Percentiles rank a stretch among this genome's conserved stretches.
These are phyloP conservation scores for Orthonevra nobilis DNA, from an alignment of 2,888 invertebrate genomes.

Conservation along the genomic window DNA sequence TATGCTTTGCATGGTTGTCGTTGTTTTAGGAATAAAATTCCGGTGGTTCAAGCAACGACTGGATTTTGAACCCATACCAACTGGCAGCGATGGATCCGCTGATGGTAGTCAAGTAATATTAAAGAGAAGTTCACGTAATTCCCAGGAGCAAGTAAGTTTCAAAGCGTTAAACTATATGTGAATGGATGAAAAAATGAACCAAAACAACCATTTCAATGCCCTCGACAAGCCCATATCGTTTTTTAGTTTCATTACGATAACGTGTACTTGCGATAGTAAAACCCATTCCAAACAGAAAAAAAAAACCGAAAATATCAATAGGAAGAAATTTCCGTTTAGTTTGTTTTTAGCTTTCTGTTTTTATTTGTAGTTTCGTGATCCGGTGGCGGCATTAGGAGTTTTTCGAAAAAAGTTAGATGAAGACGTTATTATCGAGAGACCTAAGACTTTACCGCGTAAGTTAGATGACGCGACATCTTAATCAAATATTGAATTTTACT, in stretches of 20 bases:
- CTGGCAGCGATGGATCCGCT: slow-evolving; percentile 65
- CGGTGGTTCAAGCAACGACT: slow-evolving; percentile 81
- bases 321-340: no score
- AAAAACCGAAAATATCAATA: no score
- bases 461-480: slow-evolving; percentile 7
- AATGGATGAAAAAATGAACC: slow-evolving; percentile 1
- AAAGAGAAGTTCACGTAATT: slow-evolving; percentile 50
- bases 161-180: background rate
- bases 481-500: background rate
- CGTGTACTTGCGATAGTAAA: slow-evolving; percentile 35
- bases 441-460: slow-evolving; percentile 76
- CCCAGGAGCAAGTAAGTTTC: slow-evolving; percentile 60
- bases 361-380: slow-evolving; percentile 74
- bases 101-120: slow-evolving; percentile 45
- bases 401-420: slow-evolving; percentile 77
- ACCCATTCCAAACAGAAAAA: slow-evolving; percentile 54
- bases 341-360: slow-evolving; percentile 26
- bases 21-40: slow-evolving; percentile 80
- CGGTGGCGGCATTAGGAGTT: slow-evolving; percentile 75
- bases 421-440: slow-evolving; percentile 74
- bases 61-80: slow-evolving; percentile 73
- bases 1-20: slow-evolving; percentile 75
- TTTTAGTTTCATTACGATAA: slow-evolving; percentile 52
- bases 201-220: no score
- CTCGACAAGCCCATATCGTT: no score